phyloP scores from a whole-genome alignment of 2,797 vertebrate genomes.

The Sebastes miniatus region DNA sequence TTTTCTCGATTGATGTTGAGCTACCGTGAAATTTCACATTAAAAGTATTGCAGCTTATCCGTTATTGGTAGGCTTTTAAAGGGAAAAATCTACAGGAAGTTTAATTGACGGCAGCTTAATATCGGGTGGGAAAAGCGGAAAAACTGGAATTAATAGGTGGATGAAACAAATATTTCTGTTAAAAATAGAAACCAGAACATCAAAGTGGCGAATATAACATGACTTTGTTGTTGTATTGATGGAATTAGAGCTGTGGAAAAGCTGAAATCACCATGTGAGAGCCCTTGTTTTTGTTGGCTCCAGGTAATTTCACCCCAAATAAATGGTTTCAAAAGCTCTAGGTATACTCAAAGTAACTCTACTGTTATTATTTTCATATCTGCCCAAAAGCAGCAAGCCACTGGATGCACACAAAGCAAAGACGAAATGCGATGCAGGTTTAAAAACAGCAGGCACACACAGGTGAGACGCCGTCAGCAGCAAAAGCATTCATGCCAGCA shows the following conservation, averaged over 20 bases:
- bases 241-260: background rate
- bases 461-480: constrained; percentile 37
- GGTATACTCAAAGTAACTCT: background rate
- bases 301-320: background rate
- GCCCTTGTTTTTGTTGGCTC: background rate
- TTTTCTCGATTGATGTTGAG: too few relatives aligned
- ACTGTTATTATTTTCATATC: background rate
- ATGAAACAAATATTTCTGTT: background rate
- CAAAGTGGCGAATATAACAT: background rate
- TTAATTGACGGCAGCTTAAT: background rate
- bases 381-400: constrained; percentile 18
- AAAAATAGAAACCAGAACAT: background rate
- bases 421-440: constrained; percentile 29
- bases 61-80: too few relatives aligned
- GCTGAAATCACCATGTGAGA: too few relatives aligned
- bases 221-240: background rate
- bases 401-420: constrained; percentile 9
- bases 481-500: constrained; percentile 70
- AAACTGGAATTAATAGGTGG: background rate
- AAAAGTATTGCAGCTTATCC: too few relatives aligned
- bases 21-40: too few relatives aligned
- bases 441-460: constrained; percentile 11
- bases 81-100: too few relatives aligned
- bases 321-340: background rate
- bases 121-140: background rate